Base-by-base conservation (phyloP, 2,797 vertebrate genomes). In the Anguilla pacifica region DNA sequence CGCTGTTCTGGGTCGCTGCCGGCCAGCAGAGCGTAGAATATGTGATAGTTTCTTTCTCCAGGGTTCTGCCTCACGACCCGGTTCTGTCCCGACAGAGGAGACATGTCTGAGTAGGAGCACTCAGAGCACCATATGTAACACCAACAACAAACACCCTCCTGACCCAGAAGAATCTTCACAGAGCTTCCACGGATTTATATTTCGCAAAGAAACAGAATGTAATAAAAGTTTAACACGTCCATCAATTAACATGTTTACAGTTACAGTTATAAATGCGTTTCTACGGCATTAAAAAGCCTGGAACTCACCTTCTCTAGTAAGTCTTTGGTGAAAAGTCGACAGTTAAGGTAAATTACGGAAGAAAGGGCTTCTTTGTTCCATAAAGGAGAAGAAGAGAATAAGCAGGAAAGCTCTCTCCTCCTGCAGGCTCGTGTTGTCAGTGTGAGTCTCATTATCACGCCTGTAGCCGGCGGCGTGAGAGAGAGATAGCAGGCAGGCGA, bases 51-150 rank as follows among this genome's bases (percentile, higher is more conserved):
- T 90, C 98, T 97, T 93, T 99, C 98, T 57, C 97, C 97, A 0
- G 98, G 98, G 91, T 99, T 99, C 93, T 99, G 98, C 59, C 98
- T 96, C 86, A 99, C 98, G 89, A 99, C 98, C 81, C 98, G 98
- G 92, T 99, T 99, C 98, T 99, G 94, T 81, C 87, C 90, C 22
- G 86, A 87, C 88, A 81, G 57, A 88, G 35, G 46, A 92, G 91
- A 90, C 6, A 92, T 92, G 89, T n/a, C 64, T 81, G 31, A 55
- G 53, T 22, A 70, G 9, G 0, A 25, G 3, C 77, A 5, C 39
- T 46, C 72, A 39, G 0, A 74, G 72, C 28, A 3, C 35, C 39
- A 4, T 51, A 49, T 17, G 15, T 51, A 49, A 7, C 64, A 9
- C 25, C 64, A 67, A 28, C 64, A 67, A 67, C 64, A n/a, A n/a